Base-by-base conservation (phyloP, 1,140 invertebrate species). In the Idris sp. region DNA sequence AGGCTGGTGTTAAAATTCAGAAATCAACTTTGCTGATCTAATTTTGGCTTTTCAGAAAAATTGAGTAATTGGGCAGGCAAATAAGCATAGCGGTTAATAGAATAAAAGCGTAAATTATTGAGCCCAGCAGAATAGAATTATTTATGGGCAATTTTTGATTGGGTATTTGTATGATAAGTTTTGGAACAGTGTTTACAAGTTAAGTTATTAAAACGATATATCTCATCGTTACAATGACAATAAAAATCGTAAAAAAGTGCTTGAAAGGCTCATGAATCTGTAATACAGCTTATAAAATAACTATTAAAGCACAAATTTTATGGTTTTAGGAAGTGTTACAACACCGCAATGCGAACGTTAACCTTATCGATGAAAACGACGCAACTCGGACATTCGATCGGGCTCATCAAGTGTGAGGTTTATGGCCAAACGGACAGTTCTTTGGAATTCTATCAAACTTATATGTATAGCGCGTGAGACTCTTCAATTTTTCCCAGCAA, bases 361-460 rank as follows among this genome's bases (percentile, higher is more conserved):
- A 36, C 14, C 18, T 71, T 71, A 71, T 71, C 56, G 67, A 71
- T 71, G 30, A 33, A 25, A 64, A 35, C 16, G 4, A 59, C 26
- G 22, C 22, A 44, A 46, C 40, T 49, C 18, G 58, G 53, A 64
- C 22, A 73, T 73, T 54, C 46, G 44, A 73, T 65, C 44, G 28
- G 40, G 53, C 49, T 58, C 69, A 65, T 73, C 59, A 73, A 65
- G 46, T 73, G 38, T 59, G 46, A 73, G 9, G 35, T 59, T 73
- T 73, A 65, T 44, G 59, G 59, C 30, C 46, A 53, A 72, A 25
- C 7, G 0, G 58, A 64, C 59, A 64, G 51, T 49, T 72, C 46
- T 31, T 8, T 8, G 14, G 43, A 71, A 56, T 71, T n/a, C n/a
- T n/a, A n/a, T n/a, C n/a, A n/a, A n/a, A n/a, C n/a, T n/a, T n/a